Percentiles rank a stretch among this genome's conserved stretches.
Conservation (phyloP, 64 coral and sea anemone genomes). For the Stylophora pistillata region DNA sequence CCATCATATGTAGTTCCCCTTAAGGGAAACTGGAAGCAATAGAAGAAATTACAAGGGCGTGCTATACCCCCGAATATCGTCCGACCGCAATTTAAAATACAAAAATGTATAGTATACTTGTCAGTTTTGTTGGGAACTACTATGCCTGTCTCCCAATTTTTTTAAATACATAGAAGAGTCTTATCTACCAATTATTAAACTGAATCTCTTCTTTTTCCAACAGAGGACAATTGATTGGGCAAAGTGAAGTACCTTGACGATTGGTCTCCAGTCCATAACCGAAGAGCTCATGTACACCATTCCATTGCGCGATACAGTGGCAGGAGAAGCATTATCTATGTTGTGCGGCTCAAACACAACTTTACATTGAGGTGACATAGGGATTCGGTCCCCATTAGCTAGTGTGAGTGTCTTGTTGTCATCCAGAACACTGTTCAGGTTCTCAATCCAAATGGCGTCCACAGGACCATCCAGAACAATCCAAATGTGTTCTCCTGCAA, state of each 20-base stretch:
- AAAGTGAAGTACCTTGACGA: slow-evolving; percentile 67
- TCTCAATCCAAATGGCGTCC: slow-evolving; percentile 96
- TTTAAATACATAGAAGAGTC: no score
- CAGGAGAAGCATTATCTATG: slow-evolving; percentile 92
- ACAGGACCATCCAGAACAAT: slow-evolving; percentile 92
- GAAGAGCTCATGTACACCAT: slow-evolving; percentile 98
- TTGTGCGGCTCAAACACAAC: slow-evolving; percentile 94
- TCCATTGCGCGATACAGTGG: slow-evolving; percentile 91
- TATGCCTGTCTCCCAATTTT: no score
- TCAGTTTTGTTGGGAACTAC: no score
- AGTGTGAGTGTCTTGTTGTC: slow-evolving; percentile 94
- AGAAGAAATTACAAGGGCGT: no score
- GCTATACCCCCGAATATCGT: no score
- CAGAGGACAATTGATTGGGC: no score
- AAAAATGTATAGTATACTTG: no score
- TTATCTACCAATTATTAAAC: no score
- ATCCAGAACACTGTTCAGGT: slow-evolving; percentile 89
- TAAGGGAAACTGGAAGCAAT: no score
- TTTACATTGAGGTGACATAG: slow-evolving; percentile 92
- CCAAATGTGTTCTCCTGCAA: slow-evolving; percentile 90
- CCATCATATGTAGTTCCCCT: no score
- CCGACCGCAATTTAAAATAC: no score
- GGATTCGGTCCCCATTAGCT: slow-evolving; percentile 90
- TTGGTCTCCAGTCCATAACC: slow-evolving; percentile 93
- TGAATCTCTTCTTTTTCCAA: no score